A percentile compares a stretch with the other conserved stretches of the same genome.
Conservation (phyloP, 2,113 vertebrate species). For the Desmodus rotundus region DNA sequence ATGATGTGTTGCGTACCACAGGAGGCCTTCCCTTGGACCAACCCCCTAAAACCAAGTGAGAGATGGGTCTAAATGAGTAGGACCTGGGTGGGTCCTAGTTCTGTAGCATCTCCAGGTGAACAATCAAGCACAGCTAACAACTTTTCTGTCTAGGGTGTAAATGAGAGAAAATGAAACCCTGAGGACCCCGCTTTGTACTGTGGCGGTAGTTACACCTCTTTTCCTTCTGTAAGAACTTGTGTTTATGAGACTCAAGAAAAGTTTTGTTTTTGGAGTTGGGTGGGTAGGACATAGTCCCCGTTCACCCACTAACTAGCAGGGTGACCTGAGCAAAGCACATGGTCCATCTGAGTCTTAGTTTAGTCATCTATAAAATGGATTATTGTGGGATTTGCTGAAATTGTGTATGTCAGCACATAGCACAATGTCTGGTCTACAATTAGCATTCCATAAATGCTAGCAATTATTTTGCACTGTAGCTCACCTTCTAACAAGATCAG, state of each 20-base stretch:
- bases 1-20: background rate
- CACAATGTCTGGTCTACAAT: background rate
- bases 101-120: background rate
- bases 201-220: background rate
- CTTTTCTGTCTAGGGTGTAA: background rate
- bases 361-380: background rate
- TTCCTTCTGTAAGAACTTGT: background rate
- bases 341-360: background rate
- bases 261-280: background rate
- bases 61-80: background rate
- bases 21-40: background rate
- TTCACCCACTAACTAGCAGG: background rate
- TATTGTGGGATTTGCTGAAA: conserved; percentile 4
- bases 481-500: background rate
- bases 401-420: background rate
- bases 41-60: background rate
- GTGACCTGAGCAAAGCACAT: background rate
- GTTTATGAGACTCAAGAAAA: background rate
- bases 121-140: background rate
- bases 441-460: background rate
- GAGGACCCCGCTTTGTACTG: background rate
- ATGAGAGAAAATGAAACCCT: background rate
- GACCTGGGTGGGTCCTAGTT: background rate
- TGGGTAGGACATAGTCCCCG: background rate
- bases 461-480: background rate